Base-by-base conservation (phyloP, 64 coral and sea anemone genomes). In the Astreopora myriophthalma region DNA sequence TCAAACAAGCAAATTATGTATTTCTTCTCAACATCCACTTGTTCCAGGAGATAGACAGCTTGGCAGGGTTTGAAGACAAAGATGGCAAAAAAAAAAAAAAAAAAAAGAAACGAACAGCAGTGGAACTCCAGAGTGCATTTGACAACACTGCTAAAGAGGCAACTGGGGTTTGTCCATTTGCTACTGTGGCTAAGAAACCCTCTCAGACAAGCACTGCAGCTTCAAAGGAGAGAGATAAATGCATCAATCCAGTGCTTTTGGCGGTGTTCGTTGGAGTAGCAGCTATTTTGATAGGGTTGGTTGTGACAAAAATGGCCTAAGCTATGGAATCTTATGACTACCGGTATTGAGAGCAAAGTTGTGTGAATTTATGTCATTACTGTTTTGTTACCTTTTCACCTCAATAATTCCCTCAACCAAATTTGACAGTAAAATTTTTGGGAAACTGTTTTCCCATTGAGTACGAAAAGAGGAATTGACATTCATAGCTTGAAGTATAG, bases 41-140 rank as follows among this genome's bases (percentile, higher is more conserved):
- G 68, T 98, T 98, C 58, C 65, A 92, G 51, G 96, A 98, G 76
- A 90, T 98, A 40, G 96, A 95, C 61, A n/a, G n/a, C 23, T 27
- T 88, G 39, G 80, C 89, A 61, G 96, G 93, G 8, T 95, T 49
- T 83, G 92, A 55, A 20, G 76, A 88, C 6, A 38, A 42, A 25
- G n/a, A 16, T 55, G 8, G 12, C 3, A 55, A 58, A 14, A 60
- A 61, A 22, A 77, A 38, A 23, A 85, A 74, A 14, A 60, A 61
- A 22, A 77, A 38, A 23, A 85, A 74, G 8, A 89, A 93, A 37
- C 13, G 81, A 51, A 49, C 68, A 0, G 62, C 79, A 26, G 84
- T 76, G 49, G 84, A 64, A 81, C 13, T 38, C 10, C 76, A 70
- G 38, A 82, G 32, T 31, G 32, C 35, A 36, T 31, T 55, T 28